A percentile compares a stretch with the other conserved stretches of the same genome.
Evolutionary conservation across 2,888 invertebrate genomes (phyloP).

Genomic region (Ferdinandea cuprea): DNA sequence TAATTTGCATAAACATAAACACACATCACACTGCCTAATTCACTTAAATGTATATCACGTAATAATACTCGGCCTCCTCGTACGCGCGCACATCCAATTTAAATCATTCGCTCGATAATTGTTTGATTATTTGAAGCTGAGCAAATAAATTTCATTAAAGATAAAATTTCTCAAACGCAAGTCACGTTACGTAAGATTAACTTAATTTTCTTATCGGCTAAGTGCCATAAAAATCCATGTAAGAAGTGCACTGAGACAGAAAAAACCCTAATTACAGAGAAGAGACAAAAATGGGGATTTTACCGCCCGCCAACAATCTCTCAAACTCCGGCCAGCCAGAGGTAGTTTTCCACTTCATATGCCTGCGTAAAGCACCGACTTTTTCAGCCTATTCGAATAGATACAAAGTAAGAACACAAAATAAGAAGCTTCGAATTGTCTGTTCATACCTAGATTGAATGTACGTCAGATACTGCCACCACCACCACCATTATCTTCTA

Average conservation of each 20-base stretch:
- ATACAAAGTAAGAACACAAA: conserved; percentile 13
- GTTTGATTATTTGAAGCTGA: conserved; percentile 31
- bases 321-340: conserved; percentile 6
- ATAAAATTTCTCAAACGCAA: conserved; percentile 43
- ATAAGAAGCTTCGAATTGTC: conserved; percentile 1
- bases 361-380: conserved; percentile 9
- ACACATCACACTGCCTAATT: conserved; percentile 22
- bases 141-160: conserved; percentile 21
- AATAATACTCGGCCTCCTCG: conserved; percentile 2
- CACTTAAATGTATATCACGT: conserved; percentile 24
- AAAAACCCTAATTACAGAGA: conserved; percentile 51
- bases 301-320: conserved; percentile 10
- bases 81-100: conserved; percentile 22
- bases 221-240: conserved; percentile 32
- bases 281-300: conserved; percentile 23
- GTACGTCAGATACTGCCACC: too few relatives aligned
- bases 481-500: too few relatives aligned
- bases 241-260: conserved; percentile 41
- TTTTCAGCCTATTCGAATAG: conserved; percentile 14
- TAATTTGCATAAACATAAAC: conserved; percentile 57
- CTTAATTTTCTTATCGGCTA: conserved; percentile 39
- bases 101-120: conserved; percentile 46
- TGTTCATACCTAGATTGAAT: conserved; percentile 13
- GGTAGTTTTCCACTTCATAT: conserved; percentile 54
- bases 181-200: conserved; percentile 53